Conservation (phyloP, 2,888 invertebrate genomes). For the Rhaphigaster nebulosa region DNA sequence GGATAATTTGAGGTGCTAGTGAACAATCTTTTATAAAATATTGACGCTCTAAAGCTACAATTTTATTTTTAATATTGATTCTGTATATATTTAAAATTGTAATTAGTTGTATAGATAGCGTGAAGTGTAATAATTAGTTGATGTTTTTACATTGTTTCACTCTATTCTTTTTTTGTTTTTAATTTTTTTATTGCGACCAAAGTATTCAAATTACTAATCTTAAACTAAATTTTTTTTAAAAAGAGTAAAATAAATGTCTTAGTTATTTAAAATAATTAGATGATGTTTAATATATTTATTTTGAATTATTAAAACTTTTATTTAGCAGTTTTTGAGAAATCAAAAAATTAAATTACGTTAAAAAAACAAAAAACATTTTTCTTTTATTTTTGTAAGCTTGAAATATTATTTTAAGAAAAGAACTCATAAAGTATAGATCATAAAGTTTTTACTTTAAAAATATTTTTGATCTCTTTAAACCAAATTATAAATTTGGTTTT, state of each 20-base stretch:
- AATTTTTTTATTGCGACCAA: not conserved
- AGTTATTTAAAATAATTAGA: not conserved
- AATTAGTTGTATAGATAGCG: not conserved
- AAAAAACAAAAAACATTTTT: not conserved
- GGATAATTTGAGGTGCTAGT: not conserved
- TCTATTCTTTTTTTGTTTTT: not conserved
- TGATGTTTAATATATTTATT: not conserved
- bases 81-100: slow-evolving; percentile 9
- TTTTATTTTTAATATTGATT: slow-evolving; percentile 2
- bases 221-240: not conserved
- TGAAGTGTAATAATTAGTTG: not conserved
- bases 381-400: not conserved
- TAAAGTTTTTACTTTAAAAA: not conserved
- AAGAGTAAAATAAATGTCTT: not conserved
- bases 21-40: not conserved
- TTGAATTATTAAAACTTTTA: not conserved
- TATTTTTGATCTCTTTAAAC: not conserved
- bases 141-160: not conserved
- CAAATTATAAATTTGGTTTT: not conserved
- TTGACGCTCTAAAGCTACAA: not conserved
- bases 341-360: not conserved
- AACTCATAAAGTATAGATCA: not conserved
- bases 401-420: not conserved
- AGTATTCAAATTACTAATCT: not conserved
- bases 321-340: not conserved